These are phyloP conservation scores for Melinopterus prodromus DNA, from an alignment of 2,888 invertebrate species.

Conservation along the genomic window DNA sequence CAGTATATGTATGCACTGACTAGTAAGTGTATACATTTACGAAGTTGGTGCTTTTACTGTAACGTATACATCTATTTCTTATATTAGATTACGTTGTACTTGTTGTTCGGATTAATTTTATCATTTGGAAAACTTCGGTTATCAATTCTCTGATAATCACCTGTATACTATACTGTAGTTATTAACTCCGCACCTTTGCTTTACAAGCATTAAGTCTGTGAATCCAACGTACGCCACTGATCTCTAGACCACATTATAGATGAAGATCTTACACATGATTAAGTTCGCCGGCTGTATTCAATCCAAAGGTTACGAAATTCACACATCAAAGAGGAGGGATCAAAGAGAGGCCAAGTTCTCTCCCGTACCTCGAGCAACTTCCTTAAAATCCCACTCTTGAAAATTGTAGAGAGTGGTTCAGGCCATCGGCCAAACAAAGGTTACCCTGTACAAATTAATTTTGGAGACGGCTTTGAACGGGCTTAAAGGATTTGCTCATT, in stretches of 20 bases:
- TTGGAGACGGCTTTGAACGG: not conserved
- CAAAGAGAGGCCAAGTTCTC: constrained; percentile 6
- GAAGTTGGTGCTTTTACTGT: too few species aligned
- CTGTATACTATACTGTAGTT: too few species aligned
- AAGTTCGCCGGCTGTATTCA: constrained; percentile 20
- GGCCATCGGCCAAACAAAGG: not conserved
- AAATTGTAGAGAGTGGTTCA: not conserved
- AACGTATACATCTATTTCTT: too few species aligned
- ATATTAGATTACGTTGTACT: too few species aligned
- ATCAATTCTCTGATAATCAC: not conserved
- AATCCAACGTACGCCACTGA: not conserved
- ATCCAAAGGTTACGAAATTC: constrained; percentile 21
- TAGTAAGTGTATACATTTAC: too few species aligned
- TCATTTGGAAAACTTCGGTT: constrained; percentile 7
- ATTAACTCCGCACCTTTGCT: too few species aligned
- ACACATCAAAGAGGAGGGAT: constrained; percentile 24
- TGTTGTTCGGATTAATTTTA: not conserved
- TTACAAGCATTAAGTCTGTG: not conserved
- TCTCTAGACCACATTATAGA: not conserved
- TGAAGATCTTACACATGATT: constrained; percentile 25
- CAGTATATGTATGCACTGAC: too few species aligned
- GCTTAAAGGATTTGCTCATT: constrained; percentile 4
- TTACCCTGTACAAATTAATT: constrained; percentile 4
- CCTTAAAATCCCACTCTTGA: not conserved
- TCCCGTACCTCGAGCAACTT: constrained; percentile 5